These are phyloP conservation scores for Drosophila paranaensis DNA, from an alignment of 2,888 invertebrate species.

Conservation along the genomic window DNA sequence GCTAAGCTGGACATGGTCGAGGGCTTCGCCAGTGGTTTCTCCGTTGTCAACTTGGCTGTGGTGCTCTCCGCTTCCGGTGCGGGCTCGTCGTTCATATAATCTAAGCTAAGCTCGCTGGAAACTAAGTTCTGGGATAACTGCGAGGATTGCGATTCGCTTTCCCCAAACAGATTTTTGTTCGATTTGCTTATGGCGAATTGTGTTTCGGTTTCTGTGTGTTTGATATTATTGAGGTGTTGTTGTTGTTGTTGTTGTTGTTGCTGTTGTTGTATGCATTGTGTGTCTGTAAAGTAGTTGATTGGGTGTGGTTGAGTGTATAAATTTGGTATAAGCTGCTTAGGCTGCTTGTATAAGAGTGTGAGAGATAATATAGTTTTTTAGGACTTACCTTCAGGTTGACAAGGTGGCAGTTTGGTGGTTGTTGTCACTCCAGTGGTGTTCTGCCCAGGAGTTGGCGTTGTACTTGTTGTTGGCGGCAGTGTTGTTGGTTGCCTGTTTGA, in stretches of 20 bases:
- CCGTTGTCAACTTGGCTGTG: constrained; percentile 22
- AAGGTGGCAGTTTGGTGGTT: constrained; percentile 32
- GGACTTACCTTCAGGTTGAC: constrained; percentile 30
- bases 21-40: constrained; percentile 18
- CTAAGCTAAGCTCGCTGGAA: constrained; percentile 36
- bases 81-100: constrained; percentile 59
- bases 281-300: constrained; percentile 56
- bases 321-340: constrained; percentile 3
- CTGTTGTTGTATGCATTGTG: constrained; percentile 46
- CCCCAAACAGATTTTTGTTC: constrained; percentile 16
- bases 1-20: constrained; percentile 53
- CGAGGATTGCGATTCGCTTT: constrained; percentile 29
- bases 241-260: constrained; percentile 14
- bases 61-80: constrained; percentile 8
- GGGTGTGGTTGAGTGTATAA: constrained; percentile 33
- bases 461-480: constrained; percentile 7
- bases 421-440: constrained; percentile 13
- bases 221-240: constrained; percentile 21
- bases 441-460: constrained; percentile 13
- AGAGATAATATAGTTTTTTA: not conserved
- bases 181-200: constrained; percentile 15
- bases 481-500: constrained; percentile 11
- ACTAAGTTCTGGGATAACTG: constrained; percentile 36
- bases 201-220: constrained; percentile 21
- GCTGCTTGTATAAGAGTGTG: not conserved